A percentile compares a stretch with the other conserved stretches of the same genome.
Conservation (phyloP, 92 coral and sea anemone genomes). For the Muricea muricata region DNA sequence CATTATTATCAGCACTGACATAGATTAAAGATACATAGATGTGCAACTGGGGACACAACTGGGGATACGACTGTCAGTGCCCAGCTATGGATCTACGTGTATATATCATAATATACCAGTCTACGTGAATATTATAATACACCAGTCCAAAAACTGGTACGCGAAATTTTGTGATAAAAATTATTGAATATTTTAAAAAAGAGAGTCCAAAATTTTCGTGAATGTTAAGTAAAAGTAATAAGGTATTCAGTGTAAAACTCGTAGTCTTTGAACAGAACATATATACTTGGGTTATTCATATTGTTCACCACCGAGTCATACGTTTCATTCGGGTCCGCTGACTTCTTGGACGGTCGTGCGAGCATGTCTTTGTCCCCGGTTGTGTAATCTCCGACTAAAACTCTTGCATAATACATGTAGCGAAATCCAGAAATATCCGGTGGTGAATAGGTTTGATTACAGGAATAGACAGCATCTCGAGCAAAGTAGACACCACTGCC, state of each 20-base stretch:
- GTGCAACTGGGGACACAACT: no score
- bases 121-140: no score
- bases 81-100: no score
- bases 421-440: slow-evolving; percentile 55
- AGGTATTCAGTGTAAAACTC: slow-evolving; percentile 79
- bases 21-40: no score
- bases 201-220: no score
- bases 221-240: slow-evolving; percentile 70
- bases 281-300: slow-evolving; percentile 71
- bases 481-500: slow-evolving; percentile 65
- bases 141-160: no score
- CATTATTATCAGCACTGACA: no score
- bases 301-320: no score
- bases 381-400: slow-evolving; percentile 73
- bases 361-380: slow-evolving; percentile 53
- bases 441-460: slow-evolving; percentile 65
- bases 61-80: no score
- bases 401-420: slow-evolving; percentile 72
- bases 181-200: no score
- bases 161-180: no score
- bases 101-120: no score
- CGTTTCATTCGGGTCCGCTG: slow-evolving; percentile 45
- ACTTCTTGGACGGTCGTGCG: slow-evolving; percentile 63
- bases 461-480: slow-evolving; percentile 57
- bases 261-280: slow-evolving; percentile 69